Evolutionary conservation across 2,797 vertebrate species (phyloP).

Genomic region (Falco berigora): DNA sequence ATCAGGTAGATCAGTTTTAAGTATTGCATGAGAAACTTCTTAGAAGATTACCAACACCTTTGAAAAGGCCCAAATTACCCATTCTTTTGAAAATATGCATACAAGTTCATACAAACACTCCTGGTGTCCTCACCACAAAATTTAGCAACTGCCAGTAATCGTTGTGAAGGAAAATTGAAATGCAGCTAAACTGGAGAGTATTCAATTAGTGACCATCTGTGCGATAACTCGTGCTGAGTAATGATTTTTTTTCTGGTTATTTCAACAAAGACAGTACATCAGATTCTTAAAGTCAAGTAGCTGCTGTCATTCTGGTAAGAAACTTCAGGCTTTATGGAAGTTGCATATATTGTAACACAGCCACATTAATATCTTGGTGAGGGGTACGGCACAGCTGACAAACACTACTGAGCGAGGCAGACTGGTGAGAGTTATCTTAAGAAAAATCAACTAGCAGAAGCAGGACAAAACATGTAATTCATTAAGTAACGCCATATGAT

Average conservation of each 20-base stretch:
- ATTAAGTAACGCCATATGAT: neutral
- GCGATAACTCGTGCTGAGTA: neutral
- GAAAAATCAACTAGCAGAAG: neutral
- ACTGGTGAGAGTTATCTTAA: neutral
- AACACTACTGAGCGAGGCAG: neutral
- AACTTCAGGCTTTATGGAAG: neutral
- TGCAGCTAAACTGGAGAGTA: neutral
- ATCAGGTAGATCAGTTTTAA: neutral
- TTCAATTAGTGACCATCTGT: neutral
- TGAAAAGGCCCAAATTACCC: neutral
- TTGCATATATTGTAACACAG: neutral
- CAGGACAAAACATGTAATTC: neutral
- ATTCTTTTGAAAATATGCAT: neutral
- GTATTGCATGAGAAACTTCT: neutral
- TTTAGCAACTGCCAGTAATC: neutral
- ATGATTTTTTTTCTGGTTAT: neutral
- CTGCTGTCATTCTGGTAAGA: neutral
- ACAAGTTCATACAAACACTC: neutral
- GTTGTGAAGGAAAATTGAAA: neutral
- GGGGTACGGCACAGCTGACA: neutral
- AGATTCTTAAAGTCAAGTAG: neutral
- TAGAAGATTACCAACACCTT: neutral
- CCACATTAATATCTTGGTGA: neutral
- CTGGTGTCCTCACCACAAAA: neutral
- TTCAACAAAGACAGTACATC: neutral